phyloP scores from a whole-genome alignment of 2,113 vertebrate species.

The Rynchops niger region DNA sequence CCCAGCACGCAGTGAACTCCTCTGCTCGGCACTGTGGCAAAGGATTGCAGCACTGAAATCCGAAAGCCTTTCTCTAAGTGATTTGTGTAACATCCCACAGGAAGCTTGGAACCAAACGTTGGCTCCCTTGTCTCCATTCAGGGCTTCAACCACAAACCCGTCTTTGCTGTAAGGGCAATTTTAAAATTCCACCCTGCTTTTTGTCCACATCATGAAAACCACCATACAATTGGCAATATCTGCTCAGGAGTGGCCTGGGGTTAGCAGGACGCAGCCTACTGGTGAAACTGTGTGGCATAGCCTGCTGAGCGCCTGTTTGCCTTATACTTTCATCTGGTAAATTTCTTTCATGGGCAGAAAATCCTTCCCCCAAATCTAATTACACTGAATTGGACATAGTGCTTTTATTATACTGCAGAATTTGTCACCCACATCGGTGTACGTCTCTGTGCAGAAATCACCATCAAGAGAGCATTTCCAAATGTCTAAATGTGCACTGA shows the following conservation, averaged over 20 bases:
- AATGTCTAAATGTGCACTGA: background rate
- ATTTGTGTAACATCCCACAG: background rate
- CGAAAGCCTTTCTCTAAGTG: background rate
- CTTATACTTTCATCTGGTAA: background rate
- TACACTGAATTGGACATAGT: background rate
- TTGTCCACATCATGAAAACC: conserved; percentile 9
- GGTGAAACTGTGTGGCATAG: background rate
- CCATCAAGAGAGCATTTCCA: background rate
- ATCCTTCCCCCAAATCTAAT: background rate
- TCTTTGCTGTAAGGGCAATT: background rate
- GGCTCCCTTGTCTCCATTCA: background rate
- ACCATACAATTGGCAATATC: background rate
- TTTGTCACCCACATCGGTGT: background rate
- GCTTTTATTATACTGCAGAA: background rate
- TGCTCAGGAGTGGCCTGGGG: background rate
- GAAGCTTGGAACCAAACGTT: background rate
- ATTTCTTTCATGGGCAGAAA: background rate
- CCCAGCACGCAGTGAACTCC: fast-evolving
- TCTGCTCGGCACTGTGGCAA: background rate
- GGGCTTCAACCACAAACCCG: background rate
- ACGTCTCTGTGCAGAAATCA: background rate
- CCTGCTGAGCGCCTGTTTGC: background rate
- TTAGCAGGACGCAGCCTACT: background rate
- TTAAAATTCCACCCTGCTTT: background rate
- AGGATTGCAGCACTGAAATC: background rate